A percentile compares a stretch with the other conserved stretches of the same genome.
phyloP scores from a whole-genome alignment of 2,888 invertebrate genomes.

The Torymus texanus region DNA sequence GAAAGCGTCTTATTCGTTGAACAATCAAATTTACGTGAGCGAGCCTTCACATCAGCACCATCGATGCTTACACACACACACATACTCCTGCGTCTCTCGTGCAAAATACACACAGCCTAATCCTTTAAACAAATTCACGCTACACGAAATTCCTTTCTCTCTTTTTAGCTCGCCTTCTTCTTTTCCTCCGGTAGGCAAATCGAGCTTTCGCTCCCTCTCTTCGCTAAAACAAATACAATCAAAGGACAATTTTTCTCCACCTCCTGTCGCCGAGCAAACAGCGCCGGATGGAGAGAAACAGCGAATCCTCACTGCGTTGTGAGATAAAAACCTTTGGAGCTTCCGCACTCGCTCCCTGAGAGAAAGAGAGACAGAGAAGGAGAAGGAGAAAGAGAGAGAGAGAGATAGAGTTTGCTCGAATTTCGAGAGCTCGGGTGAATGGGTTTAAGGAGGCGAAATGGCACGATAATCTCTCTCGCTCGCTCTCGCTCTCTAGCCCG shows the following conservation, averaged over 20 bases:
- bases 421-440: slow-evolving; percentile 37
- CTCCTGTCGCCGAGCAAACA: slow-evolving; percentile 23
- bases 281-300: background rate
- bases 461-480: slow-evolving; percentile 39
- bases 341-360: background rate
- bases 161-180: background rate
- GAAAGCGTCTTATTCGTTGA: background rate
- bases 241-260: slow-evolving; percentile 50
- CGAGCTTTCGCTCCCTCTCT: slow-evolving; percentile 8
- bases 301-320: background rate
- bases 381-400: background rate
- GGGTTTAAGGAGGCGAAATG: slow-evolving; percentile 52
- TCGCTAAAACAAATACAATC: slow-evolving; percentile 52
- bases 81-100: background rate
- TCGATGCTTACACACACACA: too few species aligned
- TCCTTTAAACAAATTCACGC: background rate
- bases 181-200: slow-evolving; percentile 17
- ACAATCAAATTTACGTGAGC: slow-evolving; percentile 1
- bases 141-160: too few species aligned
- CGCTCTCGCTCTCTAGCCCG: background rate
- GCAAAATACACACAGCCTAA: slow-evolving; percentile 12
- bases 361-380: background rate
- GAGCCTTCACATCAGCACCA: background rate
- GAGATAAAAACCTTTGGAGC: too few species aligned
- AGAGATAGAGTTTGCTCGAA: slow-evolving; percentile 35